Base-by-base conservation (phyloP, 2,888 invertebrate genomes). In the Hofmannophila pseudospretella region DNA sequence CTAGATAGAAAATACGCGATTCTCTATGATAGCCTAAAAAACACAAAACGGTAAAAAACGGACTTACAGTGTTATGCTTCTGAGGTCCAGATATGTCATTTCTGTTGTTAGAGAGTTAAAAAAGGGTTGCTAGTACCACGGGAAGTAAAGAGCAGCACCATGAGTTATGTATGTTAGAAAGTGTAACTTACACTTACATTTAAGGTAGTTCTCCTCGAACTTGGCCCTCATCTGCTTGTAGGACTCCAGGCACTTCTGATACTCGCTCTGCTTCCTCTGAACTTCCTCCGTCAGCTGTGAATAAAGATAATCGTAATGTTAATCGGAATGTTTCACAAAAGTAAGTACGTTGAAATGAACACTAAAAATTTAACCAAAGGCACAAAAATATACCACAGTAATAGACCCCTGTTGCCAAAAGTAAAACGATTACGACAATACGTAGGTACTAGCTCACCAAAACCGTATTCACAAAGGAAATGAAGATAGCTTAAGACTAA, bases 171-270 rank as follows among this genome's bases (percentile, higher is more conserved):
- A 20, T 10, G 27, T 23, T 19, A 30, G 10, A 19, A 30, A 4
- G 23, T 11, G 8, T 7, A 45, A 55, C 50, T 58, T 51, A 45
- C 60, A 88, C 90, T 91, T 89, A 95, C 96, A 94, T 90, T 96
- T 96, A 43, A 96, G 91, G 74, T 95, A 95, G 78, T 94, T 94
- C 72, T 98, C 97, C 77, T 97, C 97, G 74, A 96, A 97, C 75
- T 96, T 94, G 38, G 94, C 91, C 68, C 96, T 90, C 88, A 96
- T 93, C 57, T 93, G 88, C 72, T 95, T 95, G 82, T 97, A 96
- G 36, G 93, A 90, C 72, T 96, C 96, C 49, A 97, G 88, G 73
- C 94, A 94, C 80, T 96, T 97, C 76, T 95, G 94, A 86, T 98
- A 98, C 75, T 97, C 97, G 50, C 91, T 88, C 77, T 96, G 96